phyloP scores from a whole-genome alignment of 64 coral and sea anemone species.

The Montipora capricornis region DNA sequence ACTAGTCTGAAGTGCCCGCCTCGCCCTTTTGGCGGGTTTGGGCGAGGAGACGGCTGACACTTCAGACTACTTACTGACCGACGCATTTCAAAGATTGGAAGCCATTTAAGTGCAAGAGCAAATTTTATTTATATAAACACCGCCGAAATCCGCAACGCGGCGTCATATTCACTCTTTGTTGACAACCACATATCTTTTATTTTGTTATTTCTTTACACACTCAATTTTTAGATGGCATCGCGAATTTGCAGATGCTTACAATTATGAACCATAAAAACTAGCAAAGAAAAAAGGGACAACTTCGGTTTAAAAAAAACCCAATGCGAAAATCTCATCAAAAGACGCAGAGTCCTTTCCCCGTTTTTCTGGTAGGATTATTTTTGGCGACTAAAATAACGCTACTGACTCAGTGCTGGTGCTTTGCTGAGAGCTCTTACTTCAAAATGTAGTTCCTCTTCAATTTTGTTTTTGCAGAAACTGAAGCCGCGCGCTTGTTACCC shows the following conservation, averaged over 20 bases:
- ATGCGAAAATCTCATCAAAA: not conserved
- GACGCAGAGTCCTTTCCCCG: not conserved
- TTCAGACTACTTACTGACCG: too few relatives aligned
- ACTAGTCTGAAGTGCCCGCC: too few relatives aligned
- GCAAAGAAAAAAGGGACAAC: not conserved
- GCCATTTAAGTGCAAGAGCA: too few relatives aligned
- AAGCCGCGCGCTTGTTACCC: too few relatives aligned
- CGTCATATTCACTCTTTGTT: not conserved
- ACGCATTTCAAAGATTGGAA: too few relatives aligned
- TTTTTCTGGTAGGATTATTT: not conserved
- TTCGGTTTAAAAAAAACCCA: not conserved
- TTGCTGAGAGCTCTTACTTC: too few relatives aligned
- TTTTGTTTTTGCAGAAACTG: too few relatives aligned
- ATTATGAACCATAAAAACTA: not conserved
- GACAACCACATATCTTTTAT: not conserved
- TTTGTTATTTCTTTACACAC: not conserved
- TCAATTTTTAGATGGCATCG: not conserved
- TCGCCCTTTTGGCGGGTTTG: too few relatives aligned
- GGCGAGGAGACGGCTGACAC: too few relatives aligned
- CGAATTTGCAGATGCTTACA: constrained; percentile 1
- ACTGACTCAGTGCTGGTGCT: too few relatives aligned
- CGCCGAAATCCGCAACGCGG: constrained; percentile 8
- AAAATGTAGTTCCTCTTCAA: too few relatives aligned
- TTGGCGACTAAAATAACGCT: not conserved
- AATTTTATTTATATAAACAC: not conserved